These are phyloP conservation scores for Todiramphus saurophagus DNA, from an alignment of 2,113 vertebrate species.

Conservation along the genomic window DNA sequence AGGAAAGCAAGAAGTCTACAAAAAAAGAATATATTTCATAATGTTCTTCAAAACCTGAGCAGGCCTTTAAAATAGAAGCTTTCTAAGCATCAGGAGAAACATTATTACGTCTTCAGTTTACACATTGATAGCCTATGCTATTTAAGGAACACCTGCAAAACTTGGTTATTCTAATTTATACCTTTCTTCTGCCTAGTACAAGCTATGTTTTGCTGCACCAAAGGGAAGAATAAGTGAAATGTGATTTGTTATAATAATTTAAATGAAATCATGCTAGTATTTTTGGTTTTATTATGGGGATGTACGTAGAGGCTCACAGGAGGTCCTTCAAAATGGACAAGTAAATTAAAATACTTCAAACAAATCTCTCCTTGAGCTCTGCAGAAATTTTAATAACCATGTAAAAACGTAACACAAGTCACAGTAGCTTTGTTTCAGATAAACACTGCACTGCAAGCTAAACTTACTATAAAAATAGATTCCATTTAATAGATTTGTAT, in stretches of 20 bases:
- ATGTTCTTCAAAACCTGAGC: neutral
- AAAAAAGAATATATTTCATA: neutral
- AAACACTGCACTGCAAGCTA: constrained; percentile 43
- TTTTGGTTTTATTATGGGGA: neutral
- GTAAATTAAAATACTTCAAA: constrained; percentile 20
- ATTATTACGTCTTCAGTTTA: neutral
- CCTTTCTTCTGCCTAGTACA: neutral
- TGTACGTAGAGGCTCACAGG: neutral
- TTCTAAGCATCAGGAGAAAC: neutral
- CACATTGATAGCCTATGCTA: neutral
- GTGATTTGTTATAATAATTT: neutral
- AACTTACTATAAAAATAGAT: constrained; percentile 72
- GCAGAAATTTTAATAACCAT: neutral
- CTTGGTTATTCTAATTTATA: neutral
- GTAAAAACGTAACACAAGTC: neutral
- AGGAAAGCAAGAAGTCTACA: neutral
- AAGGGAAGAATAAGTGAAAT: neutral
- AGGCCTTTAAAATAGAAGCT: neutral
- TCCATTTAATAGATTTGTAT: constrained; percentile 31
- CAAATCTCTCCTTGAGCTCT: neutral
- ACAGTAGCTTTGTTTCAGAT: constrained; percentile 54
- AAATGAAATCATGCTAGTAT: neutral
- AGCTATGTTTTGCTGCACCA: neutral
- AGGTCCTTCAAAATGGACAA: neutral
- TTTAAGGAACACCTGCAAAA: neutral